These are phyloP conservation scores for Tipula helvola DNA, from an alignment of 2,888 invertebrate genomes.

Conservation along the genomic window DNA sequence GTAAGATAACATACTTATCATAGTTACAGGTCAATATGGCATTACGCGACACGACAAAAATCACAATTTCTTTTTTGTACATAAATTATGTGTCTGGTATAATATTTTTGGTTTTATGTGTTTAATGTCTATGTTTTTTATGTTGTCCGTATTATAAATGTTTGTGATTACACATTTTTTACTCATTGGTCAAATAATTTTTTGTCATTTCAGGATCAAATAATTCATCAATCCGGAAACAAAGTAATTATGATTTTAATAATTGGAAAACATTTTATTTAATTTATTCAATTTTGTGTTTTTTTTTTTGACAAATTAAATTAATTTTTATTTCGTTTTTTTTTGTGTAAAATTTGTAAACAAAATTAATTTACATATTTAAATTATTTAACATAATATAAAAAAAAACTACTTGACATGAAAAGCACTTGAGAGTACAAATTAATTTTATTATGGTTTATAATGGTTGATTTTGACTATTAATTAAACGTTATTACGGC, in stretches of 20 bases:
- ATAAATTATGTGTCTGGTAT: neutral
- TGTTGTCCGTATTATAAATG: neutral
- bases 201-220: conserved; percentile 4
- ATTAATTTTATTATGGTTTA: neutral
- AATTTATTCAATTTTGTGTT: neutral
- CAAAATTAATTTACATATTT: neutral
- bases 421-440: neutral
- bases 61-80: neutral
- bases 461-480: neutral
- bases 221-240: conserved; percentile 9
- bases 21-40: neutral
- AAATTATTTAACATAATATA: neutral
- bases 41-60: neutral
- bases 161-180: neutral
- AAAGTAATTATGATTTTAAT: conserved; percentile 5
- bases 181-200: neutral
- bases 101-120: neutral
- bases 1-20: neutral
- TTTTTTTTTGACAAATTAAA: neutral
- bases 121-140: neutral
- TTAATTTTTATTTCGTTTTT: neutral
- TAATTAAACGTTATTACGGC: too few species aligned
- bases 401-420: neutral
- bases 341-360: neutral
- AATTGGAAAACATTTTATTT: neutral